Conservation (phyloP, 2,888 invertebrate genomes). For the Spodoptera littoralis region DNA sequence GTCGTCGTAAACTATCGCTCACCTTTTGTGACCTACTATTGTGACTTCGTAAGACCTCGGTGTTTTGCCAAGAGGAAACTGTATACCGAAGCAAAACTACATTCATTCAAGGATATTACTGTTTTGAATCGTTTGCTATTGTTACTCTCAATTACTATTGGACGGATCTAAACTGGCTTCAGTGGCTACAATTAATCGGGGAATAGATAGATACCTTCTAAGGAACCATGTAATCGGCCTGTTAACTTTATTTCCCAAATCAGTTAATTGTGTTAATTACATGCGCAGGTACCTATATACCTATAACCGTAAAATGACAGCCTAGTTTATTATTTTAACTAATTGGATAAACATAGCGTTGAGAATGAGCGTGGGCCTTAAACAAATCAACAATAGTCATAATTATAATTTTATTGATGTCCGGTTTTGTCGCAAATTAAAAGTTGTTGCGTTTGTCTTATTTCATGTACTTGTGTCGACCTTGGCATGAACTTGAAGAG, state of each 20-base stretch:
- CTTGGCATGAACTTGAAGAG: slow-evolving; percentile 75
- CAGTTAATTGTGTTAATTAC: slow-evolving; percentile 65
- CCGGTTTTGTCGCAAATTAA: slow-evolving; percentile 38
- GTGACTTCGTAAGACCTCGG: slow-evolving; percentile 11
- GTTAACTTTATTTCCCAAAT: slow-evolving; percentile 64
- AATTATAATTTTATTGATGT: slow-evolving; percentile 49
- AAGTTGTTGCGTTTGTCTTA: slow-evolving; percentile 31
- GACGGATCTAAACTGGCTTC: slow-evolving; percentile 53
- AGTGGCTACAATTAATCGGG: slow-evolving; percentile 53
- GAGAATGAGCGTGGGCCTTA: slow-evolving; percentile 53
- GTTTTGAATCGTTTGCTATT: slow-evolving; percentile 50
- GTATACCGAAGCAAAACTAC: slow-evolving; percentile 8
- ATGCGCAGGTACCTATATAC: slow-evolving; percentile 32
- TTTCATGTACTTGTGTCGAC: slow-evolving; percentile 58
- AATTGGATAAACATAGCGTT: slow-evolving; percentile 55
- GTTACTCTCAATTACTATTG: slow-evolving; percentile 59
- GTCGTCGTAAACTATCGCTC: slow-evolving; percentile 22
- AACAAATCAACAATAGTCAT: slow-evolving; percentile 38
- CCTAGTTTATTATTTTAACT: slow-evolving; percentile 53
- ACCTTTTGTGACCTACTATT: slow-evolving; percentile 50
- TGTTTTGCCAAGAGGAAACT: slow-evolving; percentile 31
- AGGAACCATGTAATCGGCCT: slow-evolving; percentile 66
- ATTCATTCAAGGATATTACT: slow-evolving; percentile 30
- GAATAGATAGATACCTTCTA: slow-evolving; percentile 50
- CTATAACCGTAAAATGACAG: slow-evolving; percentile 53